A percentile compares a stretch with the other conserved stretches of the same genome.
These are phyloP conservation scores for Tyrannus savana DNA, from an alignment of 2,113 vertebrate genomes.

Conservation along the genomic window DNA sequence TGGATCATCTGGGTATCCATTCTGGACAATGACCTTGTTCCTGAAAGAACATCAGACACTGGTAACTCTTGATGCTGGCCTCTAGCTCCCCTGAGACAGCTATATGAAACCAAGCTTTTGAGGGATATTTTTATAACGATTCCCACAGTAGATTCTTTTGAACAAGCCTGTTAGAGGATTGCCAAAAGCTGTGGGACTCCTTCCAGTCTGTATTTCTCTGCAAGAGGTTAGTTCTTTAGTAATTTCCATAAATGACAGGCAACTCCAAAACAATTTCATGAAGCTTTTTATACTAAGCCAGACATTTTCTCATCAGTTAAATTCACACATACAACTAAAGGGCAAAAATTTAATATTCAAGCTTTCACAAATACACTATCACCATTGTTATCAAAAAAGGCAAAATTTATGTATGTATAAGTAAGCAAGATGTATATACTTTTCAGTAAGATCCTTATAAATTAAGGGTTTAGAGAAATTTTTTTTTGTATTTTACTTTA, in stretches of 20 bases:
- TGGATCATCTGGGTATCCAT: neutral
- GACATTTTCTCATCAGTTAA: neutral
- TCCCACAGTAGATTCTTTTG: neutral
- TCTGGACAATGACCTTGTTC: neutral
- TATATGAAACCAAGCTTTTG: neutral
- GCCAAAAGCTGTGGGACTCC: neutral
- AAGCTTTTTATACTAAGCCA: neutral
- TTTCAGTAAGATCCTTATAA: neutral
- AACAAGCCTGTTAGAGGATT: neutral
- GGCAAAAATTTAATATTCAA: neutral
- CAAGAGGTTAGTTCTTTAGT: neutral
- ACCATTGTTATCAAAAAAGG: neutral
- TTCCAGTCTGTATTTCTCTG: neutral
- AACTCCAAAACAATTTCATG: neutral
- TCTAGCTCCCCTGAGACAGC: neutral
- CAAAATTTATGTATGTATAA: neutral
- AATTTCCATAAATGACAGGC: neutral
- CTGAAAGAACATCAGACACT: rapidly evolving
- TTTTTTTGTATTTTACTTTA: neutral
- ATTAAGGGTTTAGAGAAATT: neutral
- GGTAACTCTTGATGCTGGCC: neutral
- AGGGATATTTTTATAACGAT: neutral
- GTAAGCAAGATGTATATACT: neutral
- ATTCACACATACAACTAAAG: neutral
- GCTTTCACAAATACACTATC: neutral